Base-by-base conservation (phyloP, 1,140 invertebrate species). In the Drosophila equinoxialis region DNA sequence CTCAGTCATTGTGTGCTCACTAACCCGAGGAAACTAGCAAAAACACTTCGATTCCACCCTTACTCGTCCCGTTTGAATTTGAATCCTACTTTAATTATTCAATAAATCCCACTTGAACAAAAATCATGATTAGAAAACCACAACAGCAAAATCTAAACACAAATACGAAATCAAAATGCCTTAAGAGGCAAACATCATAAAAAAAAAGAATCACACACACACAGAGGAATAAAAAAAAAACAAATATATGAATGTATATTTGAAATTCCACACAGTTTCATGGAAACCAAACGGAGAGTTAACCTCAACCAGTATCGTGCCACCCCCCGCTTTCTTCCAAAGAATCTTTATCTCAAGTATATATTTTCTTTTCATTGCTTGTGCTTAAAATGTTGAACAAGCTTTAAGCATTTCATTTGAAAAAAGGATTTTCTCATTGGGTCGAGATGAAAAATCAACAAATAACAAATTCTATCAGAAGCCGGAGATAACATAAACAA, bases 401-500 rank as follows among this genome's bases (percentile, higher is more conserved):
- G 57, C 57, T 59, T 59, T 20, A 60, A 35, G 60, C 48, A 69
- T 48, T 62, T 65, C 30, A 35, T 57, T 57, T 30, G 13, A 65
- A 39, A 37, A 39, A 26, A 48, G 65, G 55, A 20, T 64, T 65
- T 61, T 23, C 14, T 48, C 55, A 60, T 58, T 48, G 26, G 26
- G 37, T 35, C 58, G 10, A 60, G 60, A 64, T 64, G 74, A 51
- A 64, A 67, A 68, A 73, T 68, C 60, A 72, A 73, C 69, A 72
- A 59, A 59, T 59, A 59, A 37, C 57, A 59, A 59, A 59, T 59
- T 59, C 57, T 59, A 59, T 59, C 30, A 59, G 42, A 23, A 57
- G 65, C 17, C 64, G 33, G 42, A 37, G n/a, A 35, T 41, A 20
- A 35, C 23, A 37, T 59, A 35, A 66, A 33, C 54, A 42, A 26